Percentiles rank a stretch among this genome's conserved stretches.
phyloP scores from a whole-genome alignment of 2,113 vertebrate genomes.

The Rhabdornis inornatus region DNA sequence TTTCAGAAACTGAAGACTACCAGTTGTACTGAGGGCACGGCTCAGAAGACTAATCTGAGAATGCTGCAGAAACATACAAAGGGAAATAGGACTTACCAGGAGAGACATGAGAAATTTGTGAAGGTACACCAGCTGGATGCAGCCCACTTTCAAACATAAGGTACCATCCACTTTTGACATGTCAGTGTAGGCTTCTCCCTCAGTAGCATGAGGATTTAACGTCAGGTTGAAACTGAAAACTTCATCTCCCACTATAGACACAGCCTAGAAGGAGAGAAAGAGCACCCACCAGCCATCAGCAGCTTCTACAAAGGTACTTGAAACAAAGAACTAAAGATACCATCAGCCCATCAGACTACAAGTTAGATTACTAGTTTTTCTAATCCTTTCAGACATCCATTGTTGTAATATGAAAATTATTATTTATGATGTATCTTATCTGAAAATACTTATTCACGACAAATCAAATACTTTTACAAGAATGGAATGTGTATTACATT shows the following conservation, averaged over 20 bases:
- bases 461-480: neutral
- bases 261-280: conserved; percentile 76
- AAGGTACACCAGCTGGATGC: conserved; percentile 92
- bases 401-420: neutral
- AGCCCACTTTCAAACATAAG: conserved; percentile 86
- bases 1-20: neutral
- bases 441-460: neutral
- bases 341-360: neutral
- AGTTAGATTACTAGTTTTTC: neutral
- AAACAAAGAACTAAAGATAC: neutral
- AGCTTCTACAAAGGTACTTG: neutral
- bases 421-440: neutral
- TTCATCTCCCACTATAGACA: conserved; percentile 94
- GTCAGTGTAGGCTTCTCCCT: conserved; percentile 84
- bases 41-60: neutral
- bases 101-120: conserved; percentile 92
- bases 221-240: conserved; percentile 91
- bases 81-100: conserved; percentile 76
- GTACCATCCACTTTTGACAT: conserved; percentile 89
- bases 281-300: neutral
- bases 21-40: neutral
- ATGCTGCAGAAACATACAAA: neutral
- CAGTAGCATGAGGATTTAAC: conserved; percentile 84
- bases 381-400: neutral
- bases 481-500: neutral